Conservation (phyloP, 2,888 invertebrate species). For the Pycnomerus fuliginosus region DNA sequence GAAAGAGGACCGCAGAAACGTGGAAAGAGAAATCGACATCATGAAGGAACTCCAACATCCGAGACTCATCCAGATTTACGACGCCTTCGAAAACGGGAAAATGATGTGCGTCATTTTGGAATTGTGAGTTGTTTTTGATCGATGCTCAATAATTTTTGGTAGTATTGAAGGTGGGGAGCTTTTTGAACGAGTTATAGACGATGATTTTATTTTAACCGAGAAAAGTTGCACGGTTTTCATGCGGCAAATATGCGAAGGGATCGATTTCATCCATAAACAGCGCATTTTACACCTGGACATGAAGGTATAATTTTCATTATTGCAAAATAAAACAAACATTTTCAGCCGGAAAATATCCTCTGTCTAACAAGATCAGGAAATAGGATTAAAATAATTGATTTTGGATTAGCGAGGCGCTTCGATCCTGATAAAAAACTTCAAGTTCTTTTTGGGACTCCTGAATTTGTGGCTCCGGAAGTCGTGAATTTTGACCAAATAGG, state of each 20-base stretch:
- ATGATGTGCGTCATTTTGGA: slow-evolving; percentile 97
- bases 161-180: slow-evolving; percentile 98
- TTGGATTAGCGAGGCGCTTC: slow-evolving; percentile 91
- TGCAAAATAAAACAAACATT: slow-evolving; percentile 15
- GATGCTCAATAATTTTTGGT: slow-evolving; percentile 8
- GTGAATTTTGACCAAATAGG: slow-evolving; percentile 98
- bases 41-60: slow-evolving; percentile 95
- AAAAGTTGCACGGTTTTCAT: slow-evolving; percentile 95
- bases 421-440: slow-evolving; percentile 90
- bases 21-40: slow-evolving; percentile 94
- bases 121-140: slow-evolving; percentile 72
- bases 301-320: no score
- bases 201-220: slow-evolving; percentile 96
- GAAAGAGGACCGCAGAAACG: slow-evolving; percentile 85
- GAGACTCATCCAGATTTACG: slow-evolving; percentile 93
- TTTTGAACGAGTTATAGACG: slow-evolving; percentile 98
- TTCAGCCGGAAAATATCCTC: slow-evolving; percentile 95
- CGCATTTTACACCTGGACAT: slow-evolving; percentile 95
- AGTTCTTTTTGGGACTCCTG: slow-evolving; percentile 96
- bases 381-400: slow-evolving; percentile 97
- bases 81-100: slow-evolving; percentile 91
- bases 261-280: slow-evolving; percentile 94
- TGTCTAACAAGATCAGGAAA: slow-evolving; percentile 96
- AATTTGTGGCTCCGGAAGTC: slow-evolving; percentile 98
- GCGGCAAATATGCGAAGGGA: slow-evolving; percentile 97